Base-by-base conservation (phyloP, 2,113 vertebrate genomes). In the Macroglossus sobrinus region DNA sequence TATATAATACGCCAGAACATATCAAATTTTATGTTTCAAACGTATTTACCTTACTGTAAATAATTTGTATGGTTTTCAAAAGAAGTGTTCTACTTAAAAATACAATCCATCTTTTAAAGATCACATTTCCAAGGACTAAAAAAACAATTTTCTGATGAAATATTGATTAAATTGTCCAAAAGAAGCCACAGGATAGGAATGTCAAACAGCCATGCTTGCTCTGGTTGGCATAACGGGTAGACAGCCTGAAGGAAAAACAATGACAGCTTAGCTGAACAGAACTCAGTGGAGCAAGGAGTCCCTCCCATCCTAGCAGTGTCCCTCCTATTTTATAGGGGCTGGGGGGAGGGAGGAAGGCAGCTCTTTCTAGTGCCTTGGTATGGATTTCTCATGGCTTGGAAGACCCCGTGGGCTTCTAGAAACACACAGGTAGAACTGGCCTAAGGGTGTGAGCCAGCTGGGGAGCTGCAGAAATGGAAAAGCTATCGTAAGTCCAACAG, bases 141-240 rank as follows among this genome's bases (percentile, higher is more conserved):
- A 82, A 88, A 87, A 28, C 2, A 45, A 61, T 75, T 53, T 96
- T 94, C 81, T 85, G 76, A 88, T 91, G 94, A 95, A 95, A 95
- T 96, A 91, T 89, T 85, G 89, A 93, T 95, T 38, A 72, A 76
- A 80, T 72, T 74, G 53, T 74, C 66, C 72, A 57, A 84, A 95
- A 93, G 74, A 81, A 91, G 81, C 45, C 30, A 38, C 45, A 76
- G 85, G 81, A 38, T 90, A 33, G n/a, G 85, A 24, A 47, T 91
- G 76, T 47, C 38, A 80, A 84, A 47, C 33, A 63, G 66, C 33
- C 30, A 6, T 9, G 38, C 40, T 80, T 4, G 45, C 45, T 88
- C 85, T 68, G 68, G 26, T 24, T 89, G 96, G 50, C 26, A 10
- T 11, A 35, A 57, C 0, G 3, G 68, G 79, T 47, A 59, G 84